Base-by-base conservation (phyloP, 2,797 vertebrate genomes). In the Orestias chungarensis region DNA sequence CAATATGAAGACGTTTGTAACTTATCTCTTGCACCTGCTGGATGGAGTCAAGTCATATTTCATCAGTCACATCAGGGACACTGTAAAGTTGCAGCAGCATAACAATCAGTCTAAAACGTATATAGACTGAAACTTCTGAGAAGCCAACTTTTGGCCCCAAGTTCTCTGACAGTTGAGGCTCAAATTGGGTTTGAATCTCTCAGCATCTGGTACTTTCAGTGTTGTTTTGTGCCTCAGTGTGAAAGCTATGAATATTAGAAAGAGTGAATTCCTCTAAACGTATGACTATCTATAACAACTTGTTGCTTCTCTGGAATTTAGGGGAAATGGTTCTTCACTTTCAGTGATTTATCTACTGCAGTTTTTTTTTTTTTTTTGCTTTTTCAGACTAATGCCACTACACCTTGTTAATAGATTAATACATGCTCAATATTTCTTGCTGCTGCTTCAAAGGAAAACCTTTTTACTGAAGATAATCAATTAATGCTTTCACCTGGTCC, bases 21-120 rank as follows among this genome's bases (percentile, higher is more conserved):
- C 73, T 66, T 73, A 82, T 40, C 61, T 71, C 1, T 42, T 55
- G 80, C 75, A 82, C 82, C 85, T 87, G 79, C 49, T 82, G 68
- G 70, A 80, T 73, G 81, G 75, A 84, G 82, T 85, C 85, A 82
- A 83, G 78, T 52, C 74, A 75, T 84, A 78, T 68, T 84, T 82
- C 83, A 90, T 89, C 85, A 84, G 64, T 89, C 84, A 66, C 66
- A 86, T 79, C 70, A 71, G 77, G n/a, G 9, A 52, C 59, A 25
- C 52, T 0, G 74, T 79, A 81, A 85, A 57, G 66, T 59, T 68
- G 75, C 79, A 65, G 70, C 75, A 67, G 77, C 75, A 74, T 73
- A 71, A 54, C 82, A 87, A 88, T 88, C 86, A 85, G 68, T 75
- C 69, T 75, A 20, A 86, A 81, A 86, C 77, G 2, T 62, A 62